phyloP scores from a whole-genome alignment of 2,888 invertebrate genomes.

The Gonocerus acuteangulatus region DNA sequence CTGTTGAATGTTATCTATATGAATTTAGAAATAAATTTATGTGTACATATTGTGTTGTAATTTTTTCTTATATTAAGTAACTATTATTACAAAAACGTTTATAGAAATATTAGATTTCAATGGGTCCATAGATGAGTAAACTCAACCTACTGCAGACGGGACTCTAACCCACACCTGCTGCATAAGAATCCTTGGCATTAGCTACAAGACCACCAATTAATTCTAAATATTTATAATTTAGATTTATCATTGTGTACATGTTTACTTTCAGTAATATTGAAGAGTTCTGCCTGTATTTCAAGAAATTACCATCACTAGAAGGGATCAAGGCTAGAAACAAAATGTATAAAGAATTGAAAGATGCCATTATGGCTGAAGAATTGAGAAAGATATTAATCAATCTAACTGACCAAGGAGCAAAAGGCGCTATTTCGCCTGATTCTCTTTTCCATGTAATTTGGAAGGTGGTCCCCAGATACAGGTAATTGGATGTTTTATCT shows the following conservation, averaged over 20 bases:
- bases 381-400: conserved; percentile 68
- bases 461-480: conserved; percentile 75
- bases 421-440: conserved; percentile 70
- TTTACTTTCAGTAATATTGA: conserved; percentile 60
- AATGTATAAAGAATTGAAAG: conserved; percentile 56
- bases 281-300: conserved; percentile 74
- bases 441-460: conserved; percentile 73
- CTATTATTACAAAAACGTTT: neutral
- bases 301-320: conserved; percentile 66
- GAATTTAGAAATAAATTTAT: too few relatives aligned
- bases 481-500: conserved; percentile 45
- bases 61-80: too few relatives aligned
- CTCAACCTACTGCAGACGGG: too few relatives aligned
- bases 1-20: too few relatives aligned
- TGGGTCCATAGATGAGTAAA: too few relatives aligned
- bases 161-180: too few relatives aligned
- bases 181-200: too few relatives aligned
- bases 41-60: too few relatives aligned
- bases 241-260: conserved; percentile 4
- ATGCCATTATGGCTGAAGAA: conserved; percentile 70
- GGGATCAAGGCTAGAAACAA: conserved; percentile 47
- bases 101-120: too few relatives aligned
- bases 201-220: too few relatives aligned
- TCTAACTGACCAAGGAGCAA: conserved; percentile 59
- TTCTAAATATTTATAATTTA: too few relatives aligned